Evolutionary conservation across 2,797 vertebrate genomes (phyloP).

Genomic region (Anguilla pacifica): DNA sequence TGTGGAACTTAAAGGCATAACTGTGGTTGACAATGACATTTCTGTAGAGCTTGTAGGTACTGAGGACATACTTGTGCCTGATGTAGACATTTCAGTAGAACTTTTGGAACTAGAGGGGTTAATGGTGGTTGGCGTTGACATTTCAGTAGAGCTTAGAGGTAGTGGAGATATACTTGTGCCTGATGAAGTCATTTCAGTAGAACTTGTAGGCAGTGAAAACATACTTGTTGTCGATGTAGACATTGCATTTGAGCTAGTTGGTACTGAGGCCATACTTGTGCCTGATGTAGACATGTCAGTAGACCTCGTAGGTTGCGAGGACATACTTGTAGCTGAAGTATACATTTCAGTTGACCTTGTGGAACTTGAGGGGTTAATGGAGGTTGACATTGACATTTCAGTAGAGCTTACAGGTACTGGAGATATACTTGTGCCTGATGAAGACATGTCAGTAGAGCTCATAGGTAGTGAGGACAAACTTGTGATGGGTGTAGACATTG

Average conservation of each 20-base stretch:
- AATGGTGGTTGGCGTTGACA: neutral
- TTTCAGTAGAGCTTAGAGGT: neutral
- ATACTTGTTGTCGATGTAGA: neutral
- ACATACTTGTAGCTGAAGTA: neutral
- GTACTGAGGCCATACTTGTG: neutral
- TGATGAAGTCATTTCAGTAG: neutral
- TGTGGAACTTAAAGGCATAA: no score
- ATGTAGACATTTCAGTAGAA: neutral
- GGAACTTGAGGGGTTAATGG: neutral
- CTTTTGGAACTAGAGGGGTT: neutral
- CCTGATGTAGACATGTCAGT: neutral
- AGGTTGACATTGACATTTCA: neutral
- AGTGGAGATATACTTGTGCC: neutral
- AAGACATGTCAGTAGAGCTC: neutral
- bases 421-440: neutral
- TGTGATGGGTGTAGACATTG: neutral
- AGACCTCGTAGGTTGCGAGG: neutral
- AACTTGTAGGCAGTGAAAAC: neutral
- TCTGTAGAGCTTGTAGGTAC: no score
- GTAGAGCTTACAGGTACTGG: neutral
- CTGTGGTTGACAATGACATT: no score
- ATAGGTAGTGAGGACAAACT: neutral
- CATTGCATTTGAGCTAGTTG: neutral
- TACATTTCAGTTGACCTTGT: neutral
- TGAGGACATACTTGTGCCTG: neutral